Base-by-base conservation (phyloP, 2,888 invertebrate species). In the Apomyelois bistriatella region DNA sequence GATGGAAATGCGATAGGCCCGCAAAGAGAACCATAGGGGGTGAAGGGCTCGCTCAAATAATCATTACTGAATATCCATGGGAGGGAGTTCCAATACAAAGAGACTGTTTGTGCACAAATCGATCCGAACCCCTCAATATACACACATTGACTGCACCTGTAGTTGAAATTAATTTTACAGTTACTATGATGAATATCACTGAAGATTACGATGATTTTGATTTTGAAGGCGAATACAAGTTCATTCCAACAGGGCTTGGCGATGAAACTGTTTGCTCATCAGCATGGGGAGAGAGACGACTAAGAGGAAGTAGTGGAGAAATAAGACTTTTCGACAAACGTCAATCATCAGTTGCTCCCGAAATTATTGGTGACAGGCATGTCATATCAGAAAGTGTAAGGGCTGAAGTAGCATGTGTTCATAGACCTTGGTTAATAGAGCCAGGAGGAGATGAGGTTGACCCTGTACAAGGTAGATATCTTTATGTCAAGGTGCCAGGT, bases 201-300 rank as follows among this genome's bases (percentile, higher is more conserved):
- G 94, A 96, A 80, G 95, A 96, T 84, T 95, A 95, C 70, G 92
- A 94, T 53, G 94, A 95, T 72, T 95, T 95, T 79, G 93, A 93
- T 72, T 95, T 96, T 82, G 95, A 96, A 68, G 94, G 94, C 0
- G 93, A 93, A 73, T 94, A 93, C 65, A 93, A 94, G 71, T 94
- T 94, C 75, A 82, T 94, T 47, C 89, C 93, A 0, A 88, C 87
- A 42, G 89, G 85, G 1, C 91, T 91, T 7, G 90, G 91, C 2
- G 92, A 92, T 54, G 91, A 91, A 59, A 91, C 91, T 42, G 84
- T 91, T 15, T 95, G 95, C 72, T 91, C 93, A 0, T 91, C 93
- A 35, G 92, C 92, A 15, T 93, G 94, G 87, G 93, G 94, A 28
- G 93, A 93, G 48, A 83, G 94, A 48, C 85, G 93, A 58, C 76